Evolutionary conservation across 2,113 vertebrate genomes (phyloP).

Genomic region (Oncorhynchus keta): DNA sequence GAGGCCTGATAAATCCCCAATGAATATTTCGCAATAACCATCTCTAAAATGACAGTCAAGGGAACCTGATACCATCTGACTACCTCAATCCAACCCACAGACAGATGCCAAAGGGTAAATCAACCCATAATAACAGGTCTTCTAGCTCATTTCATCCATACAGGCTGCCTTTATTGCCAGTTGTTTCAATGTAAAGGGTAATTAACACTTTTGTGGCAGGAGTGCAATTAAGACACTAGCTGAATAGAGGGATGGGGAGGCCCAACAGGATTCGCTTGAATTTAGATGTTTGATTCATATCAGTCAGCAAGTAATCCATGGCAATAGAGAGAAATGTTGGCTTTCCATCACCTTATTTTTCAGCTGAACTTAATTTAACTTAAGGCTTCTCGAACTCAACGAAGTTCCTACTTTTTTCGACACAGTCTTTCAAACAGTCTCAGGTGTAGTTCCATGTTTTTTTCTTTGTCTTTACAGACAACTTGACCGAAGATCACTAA

Average conservation of each 20-base stretch:
- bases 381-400: too few relatives aligned
- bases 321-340: too few relatives aligned
- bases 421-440: too few relatives aligned
- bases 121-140: not conserved
- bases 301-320: not conserved
- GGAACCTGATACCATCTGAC: not conserved
- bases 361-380: too few relatives aligned
- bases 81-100: not conserved
- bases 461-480: too few relatives aligned
- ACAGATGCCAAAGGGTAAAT: conserved; percentile 5
- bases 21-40: not conserved
- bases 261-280: not conserved
- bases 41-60: not conserved
- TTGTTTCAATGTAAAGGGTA: conserved; percentile 9
- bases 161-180: conserved; percentile 1
- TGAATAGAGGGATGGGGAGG: not conserved
- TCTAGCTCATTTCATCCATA: not conserved
- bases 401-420: too few relatives aligned
- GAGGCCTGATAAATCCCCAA: not conserved
- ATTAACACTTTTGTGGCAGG: conserved; percentile 1
- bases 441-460: too few relatives aligned
- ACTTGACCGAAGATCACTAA: too few relatives aligned
- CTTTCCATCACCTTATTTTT: too few relatives aligned
- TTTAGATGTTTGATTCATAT: not conserved
- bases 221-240: not conserved